Conservation (phyloP, 2,888 invertebrate species). For the Sphecodes monilicornis region DNA sequence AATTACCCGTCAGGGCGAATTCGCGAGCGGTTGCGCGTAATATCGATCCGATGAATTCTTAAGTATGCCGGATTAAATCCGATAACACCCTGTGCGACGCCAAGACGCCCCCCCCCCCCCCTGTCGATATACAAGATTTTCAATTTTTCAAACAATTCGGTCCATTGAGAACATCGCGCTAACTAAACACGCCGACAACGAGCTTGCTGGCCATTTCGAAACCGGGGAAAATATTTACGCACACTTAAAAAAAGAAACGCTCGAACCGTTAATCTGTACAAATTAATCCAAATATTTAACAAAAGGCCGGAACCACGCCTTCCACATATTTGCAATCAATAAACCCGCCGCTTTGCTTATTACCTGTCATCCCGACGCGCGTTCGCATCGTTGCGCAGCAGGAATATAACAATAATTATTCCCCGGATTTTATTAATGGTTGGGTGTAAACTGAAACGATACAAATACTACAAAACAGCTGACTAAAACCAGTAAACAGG, state of each 20-base stretch:
- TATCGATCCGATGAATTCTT: neutral
- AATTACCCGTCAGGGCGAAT: neutral
- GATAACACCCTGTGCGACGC: too few relatives aligned
- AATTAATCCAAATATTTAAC: neutral
- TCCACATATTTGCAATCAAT: neutral
- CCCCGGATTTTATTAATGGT: too few relatives aligned
- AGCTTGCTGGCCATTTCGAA: neutral
- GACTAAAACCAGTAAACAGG: too few relatives aligned
- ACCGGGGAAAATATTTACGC: neutral
- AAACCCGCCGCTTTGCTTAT: neutral
- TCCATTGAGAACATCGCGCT: neutral
- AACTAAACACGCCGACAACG: neutral
- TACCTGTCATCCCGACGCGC: too few relatives aligned
- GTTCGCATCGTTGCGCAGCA: neutral
- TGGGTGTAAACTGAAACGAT: too few relatives aligned
- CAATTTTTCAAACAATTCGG: neutral
- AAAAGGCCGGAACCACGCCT: neutral
- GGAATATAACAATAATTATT: neutral
- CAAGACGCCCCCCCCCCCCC: too few relatives aligned
- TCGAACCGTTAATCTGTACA: neutral
- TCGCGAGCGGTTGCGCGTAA: slow-evolving; percentile 12
- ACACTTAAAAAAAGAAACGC: neutral
- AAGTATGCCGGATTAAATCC: neutral
- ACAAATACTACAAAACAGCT: too few relatives aligned
- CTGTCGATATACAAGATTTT: neutral